A percentile compares a stretch with the other conserved stretches of the same genome.
Conservation (phyloP, 2,888 invertebrate genomes). For the Conistra vaccinii region DNA sequence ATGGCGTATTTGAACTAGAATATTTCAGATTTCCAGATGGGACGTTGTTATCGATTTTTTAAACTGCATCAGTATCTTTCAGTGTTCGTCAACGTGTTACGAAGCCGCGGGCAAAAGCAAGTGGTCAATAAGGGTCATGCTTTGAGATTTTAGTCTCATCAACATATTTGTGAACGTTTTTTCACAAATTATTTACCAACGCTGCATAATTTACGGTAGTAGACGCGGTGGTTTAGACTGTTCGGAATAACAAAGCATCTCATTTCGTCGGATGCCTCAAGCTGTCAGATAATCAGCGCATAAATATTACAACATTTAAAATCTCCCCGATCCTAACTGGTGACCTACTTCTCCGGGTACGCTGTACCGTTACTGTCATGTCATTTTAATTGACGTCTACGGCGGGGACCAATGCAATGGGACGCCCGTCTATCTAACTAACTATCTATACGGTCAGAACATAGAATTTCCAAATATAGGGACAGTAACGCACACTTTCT, state of each 20-base stretch:
- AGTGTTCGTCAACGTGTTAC: constrained; percentile 14
- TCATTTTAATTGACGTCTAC: constrained; percentile 61
- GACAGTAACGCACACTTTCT: constrained; percentile 52
- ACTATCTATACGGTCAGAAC: constrained; percentile 30
- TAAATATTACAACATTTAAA: constrained; percentile 58
- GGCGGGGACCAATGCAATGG: constrained; percentile 42
- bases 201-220: constrained; percentile 16
- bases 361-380: constrained; percentile 60
- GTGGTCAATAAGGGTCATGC: not conserved
- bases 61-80: constrained; percentile 15
- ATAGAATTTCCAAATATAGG: constrained; percentile 31
- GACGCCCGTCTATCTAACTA: too few species aligned
- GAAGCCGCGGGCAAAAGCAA: not conserved
- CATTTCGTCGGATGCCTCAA: constrained; percentile 44
- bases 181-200: constrained; percentile 12
- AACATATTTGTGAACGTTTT: constrained; percentile 8
- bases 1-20: constrained; percentile 42
- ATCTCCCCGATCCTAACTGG: constrained; percentile 49
- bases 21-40: constrained; percentile 42
- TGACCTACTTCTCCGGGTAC: constrained; percentile 65
- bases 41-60: constrained; percentile 39
- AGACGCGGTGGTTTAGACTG: not conserved
- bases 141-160: not conserved
- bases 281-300: constrained; percentile 41
- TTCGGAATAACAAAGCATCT: constrained; percentile 35